Evolutionary conservation across 2,888 invertebrate genomes (phyloP), one percentile per base, ranked within the genome.

Genomic region (Phania funesta): DNA sequence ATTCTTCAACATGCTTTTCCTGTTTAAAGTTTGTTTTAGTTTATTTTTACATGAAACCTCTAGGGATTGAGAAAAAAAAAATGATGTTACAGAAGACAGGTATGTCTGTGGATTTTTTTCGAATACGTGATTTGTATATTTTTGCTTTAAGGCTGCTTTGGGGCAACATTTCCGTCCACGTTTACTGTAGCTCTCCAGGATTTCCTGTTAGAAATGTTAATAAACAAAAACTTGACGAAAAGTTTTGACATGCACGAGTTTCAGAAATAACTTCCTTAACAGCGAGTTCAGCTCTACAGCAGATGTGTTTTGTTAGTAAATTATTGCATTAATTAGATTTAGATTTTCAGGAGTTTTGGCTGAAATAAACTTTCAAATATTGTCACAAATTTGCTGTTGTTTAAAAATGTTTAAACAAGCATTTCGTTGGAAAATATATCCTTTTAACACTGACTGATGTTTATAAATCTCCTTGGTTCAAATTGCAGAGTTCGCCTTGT

Each of bases 201-300:
- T 24, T 54, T 74, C 6, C 13, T 46, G 13, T n/a, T 6, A 24
- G n/a, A 46, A 62, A 32, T 52, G 11, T 64, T 73, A 3, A 29
- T 54, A 54, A 44, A 46, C 9, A 18, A 35, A 65, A 58, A 67
- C 16, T 75, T 75, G 41, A 20, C 6, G 75, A 58, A 64, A 75
- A 54, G 20, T 24, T 54, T n/a, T 1, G 64, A 46, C 16, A 11
- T 20, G 22, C 3, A 32, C 16, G 41, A 41, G 29, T 62, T 52
- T 48, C 16, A 16, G 20, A 46, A 54, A 50, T 22, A 38, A 24
- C 1, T 52, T 73, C 4, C 18, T 26, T 13, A 5, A 18, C 1
- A 32, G 35, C 5, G 35, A 20, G 24, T 16, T 46, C 48, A 20
- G 20, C 26, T n/a, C 6, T 29, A 2, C n/a, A 41, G n/a, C 22